Evolutionary conservation across 2,113 vertebrate genomes (phyloP).

Genomic region (Phaetusa simplex): DNA sequence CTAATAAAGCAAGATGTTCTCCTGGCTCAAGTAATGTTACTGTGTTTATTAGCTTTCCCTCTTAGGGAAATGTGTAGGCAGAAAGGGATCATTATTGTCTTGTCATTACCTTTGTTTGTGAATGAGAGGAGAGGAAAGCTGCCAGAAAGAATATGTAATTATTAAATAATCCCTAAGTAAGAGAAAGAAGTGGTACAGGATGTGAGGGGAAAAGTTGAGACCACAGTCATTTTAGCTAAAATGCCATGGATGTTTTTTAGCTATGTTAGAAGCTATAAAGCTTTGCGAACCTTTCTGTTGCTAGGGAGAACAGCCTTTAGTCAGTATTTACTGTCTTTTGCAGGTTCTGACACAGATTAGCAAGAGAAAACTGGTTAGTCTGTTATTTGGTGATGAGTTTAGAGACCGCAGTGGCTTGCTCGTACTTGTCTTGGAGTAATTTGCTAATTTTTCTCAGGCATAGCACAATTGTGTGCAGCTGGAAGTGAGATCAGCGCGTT

Average conservation of each 20-base stretch:
- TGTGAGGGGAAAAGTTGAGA: background rate
- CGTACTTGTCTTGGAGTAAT: background rate
- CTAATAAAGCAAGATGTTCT: background rate
- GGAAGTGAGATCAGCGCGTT: background rate
- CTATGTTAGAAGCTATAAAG: background rate
- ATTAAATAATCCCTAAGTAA: background rate
- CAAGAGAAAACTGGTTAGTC: background rate
- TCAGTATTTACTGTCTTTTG: background rate
- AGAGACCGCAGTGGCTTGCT: background rate
- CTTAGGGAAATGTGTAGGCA: background rate
- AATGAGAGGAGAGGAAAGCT: background rate
- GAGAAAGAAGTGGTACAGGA: background rate
- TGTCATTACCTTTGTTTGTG: background rate
- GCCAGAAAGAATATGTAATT: background rate
- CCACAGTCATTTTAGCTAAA: background rate
- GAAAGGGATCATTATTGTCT: background rate
- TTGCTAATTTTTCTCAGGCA: background rate
- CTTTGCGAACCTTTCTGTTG: background rate
- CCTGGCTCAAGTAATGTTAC: background rate
- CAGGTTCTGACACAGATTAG: background rate
- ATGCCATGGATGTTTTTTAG: background rate
- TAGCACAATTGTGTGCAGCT: background rate
- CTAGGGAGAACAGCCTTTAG: background rate
- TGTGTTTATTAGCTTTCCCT: background rate
- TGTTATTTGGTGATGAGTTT: background rate